Base-by-base conservation (phyloP, 1,140 invertebrate genomes). In the Grapholita molesta region DNA sequence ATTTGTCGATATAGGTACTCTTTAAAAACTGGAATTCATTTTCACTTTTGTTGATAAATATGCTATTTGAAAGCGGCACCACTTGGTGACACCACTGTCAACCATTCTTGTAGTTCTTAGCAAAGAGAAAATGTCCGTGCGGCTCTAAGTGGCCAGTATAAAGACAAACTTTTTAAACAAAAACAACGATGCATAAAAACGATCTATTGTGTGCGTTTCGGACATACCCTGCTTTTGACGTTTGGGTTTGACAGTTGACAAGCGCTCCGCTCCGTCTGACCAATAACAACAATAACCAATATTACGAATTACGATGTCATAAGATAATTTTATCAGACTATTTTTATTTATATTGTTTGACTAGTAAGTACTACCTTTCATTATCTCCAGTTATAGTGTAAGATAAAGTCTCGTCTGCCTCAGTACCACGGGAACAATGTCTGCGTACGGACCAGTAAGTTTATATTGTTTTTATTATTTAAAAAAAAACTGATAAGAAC, bases 401-500 rank as follows among this genome's bases (percentile, higher is more conserved):
- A 48, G 42, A 48, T 48, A 48, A 48, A 15, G 42, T 48, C 21
- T 48, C 5, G 18, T 48, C n/a, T 28, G 55, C 24, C 8, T 15
- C 25, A 61, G 55, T 61, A n/a, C n/a, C 24, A n/a, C 12, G 21
- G n/a, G 3, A n/a, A 61, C 55, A 61, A 73, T 75, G 74, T 35
- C 74, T 33, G 76, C 82, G 66, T 68, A 75, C 7, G 77, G 72
- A 42, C 76, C 77, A 24, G 81, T 85, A 70, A 78, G 78, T 42
- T 38, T 35, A 38, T 38, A n/a, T n/a, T n/a, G n/a, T n/a, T n/a
- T 38, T 38, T 38, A 38, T 38, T 38, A 15, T n/a, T n/a, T 38
- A 15, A 6, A n/a, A 28, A 7, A 69, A 38, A 21, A 48, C 42
- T 21, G 42, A 21, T 48, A 21, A 48, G 42, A 48, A n/a, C 1